A percentile compares a stretch with the other conserved stretches of the same genome.
Evolutionary conservation across 2,113 vertebrate species (phyloP).

Genomic region (Aegotheles bennettii): DNA sequence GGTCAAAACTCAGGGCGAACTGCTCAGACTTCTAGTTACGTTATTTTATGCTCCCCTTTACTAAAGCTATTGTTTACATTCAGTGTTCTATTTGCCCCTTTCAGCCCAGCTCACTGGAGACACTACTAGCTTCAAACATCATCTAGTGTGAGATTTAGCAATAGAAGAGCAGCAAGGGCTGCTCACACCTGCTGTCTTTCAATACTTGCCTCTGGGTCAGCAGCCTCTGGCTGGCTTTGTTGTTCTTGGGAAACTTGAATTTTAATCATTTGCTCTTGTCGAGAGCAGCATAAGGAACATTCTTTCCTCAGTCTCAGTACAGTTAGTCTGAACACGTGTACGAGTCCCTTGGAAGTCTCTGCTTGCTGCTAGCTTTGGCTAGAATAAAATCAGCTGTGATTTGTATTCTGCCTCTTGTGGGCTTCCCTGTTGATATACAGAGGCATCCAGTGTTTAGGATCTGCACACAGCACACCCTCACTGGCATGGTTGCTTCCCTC

Average conservation of each 20-base stretch:
- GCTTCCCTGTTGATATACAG: not conserved
- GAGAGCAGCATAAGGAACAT: not conserved
- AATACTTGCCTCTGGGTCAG: not conserved
- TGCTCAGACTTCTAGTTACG: not conserved
- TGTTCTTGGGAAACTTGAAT: not conserved
- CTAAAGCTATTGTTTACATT: not conserved
- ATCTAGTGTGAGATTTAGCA: not conserved
- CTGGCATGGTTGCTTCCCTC: not conserved
- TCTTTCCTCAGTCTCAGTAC: not conserved
- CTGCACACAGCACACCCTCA: too few relatives aligned
- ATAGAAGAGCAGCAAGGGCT: not conserved
- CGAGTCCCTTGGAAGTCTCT: not conserved
- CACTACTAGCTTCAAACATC: not conserved
- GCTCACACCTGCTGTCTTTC: conserved; percentile 17
- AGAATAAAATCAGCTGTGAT: not conserved
- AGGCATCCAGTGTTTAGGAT: not conserved
- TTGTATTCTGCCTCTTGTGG: not conserved
- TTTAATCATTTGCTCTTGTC: conserved; percentile 3
- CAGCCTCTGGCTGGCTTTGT: conserved; percentile 41
- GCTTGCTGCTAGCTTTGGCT: not conserved
- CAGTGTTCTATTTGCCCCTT: not conserved
- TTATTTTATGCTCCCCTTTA: not conserved
- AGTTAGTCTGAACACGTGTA: not conserved
- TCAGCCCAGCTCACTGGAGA: not conserved
- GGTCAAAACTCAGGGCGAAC: not conserved